A percentile compares a stretch with the other conserved stretches of the same genome.
These are phyloP conservation scores for Macrosteles quadrilineatus DNA, from an alignment of 1,140 invertebrate species.

Conservation along the genomic window DNA sequence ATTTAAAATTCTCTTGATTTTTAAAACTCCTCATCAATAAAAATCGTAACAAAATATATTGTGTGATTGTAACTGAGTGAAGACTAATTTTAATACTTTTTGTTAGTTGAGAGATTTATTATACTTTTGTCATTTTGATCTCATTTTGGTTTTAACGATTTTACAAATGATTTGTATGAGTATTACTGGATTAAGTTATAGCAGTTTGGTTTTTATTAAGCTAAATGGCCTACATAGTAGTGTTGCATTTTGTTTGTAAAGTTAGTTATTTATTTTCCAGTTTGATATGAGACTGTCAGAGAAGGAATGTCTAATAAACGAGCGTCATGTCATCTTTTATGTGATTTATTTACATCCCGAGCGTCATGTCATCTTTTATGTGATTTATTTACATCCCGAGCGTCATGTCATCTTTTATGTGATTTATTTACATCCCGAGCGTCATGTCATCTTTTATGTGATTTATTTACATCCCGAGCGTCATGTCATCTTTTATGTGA, in stretches of 20 bases:
- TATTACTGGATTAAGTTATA: not conserved
- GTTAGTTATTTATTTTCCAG: slow-evolving; percentile 15
- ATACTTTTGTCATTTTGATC: slow-evolving; percentile 1
- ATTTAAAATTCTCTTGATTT: too few relatives aligned
- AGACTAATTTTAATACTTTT: slow-evolving; percentile 1
- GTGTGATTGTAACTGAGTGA: slow-evolving; percentile 9
- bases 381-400: too few relatives aligned
- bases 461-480: too few relatives aligned
- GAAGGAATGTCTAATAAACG: slow-evolving; percentile 17
- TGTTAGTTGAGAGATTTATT: slow-evolving; percentile 5
- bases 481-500: too few relatives aligned
- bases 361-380: too few relatives aligned
- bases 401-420: too few relatives aligned
- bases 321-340: slow-evolving; percentile 3
- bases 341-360: not conserved
- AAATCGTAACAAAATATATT: not conserved
- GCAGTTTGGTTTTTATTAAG: not conserved
- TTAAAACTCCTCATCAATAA: too few relatives aligned
- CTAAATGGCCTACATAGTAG: slow-evolving; percentile 13
- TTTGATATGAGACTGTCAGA: slow-evolving; percentile 20
- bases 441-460: too few relatives aligned
- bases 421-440: too few relatives aligned
- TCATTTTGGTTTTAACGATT: slow-evolving; percentile 13
- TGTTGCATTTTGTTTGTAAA: slow-evolving; percentile 3
- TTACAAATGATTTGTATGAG: not conserved